These are phyloP conservation scores for Agapornis roseicollis DNA, from an alignment of 2,113 vertebrate genomes.

Conservation along the genomic window DNA sequence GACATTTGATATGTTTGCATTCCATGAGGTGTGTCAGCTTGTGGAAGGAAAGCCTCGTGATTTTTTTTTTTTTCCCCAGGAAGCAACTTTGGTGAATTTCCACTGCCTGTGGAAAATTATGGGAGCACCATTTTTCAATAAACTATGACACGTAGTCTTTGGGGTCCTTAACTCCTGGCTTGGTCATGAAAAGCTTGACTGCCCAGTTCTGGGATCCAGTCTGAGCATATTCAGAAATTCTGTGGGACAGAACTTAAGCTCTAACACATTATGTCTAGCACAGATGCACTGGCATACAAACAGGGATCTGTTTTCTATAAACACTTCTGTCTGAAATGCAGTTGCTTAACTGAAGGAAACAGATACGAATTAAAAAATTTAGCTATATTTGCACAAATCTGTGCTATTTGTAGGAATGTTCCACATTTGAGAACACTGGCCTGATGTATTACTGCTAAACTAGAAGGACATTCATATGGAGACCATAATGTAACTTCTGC, in stretches of 20 bases:
- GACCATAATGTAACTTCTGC: background rate
- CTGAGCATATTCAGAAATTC: background rate
- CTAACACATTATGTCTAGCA: background rate
- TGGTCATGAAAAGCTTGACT: background rate
- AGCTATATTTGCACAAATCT: background rate
- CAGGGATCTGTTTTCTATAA: constrained; percentile 35
- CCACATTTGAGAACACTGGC: background rate
- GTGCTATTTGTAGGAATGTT: background rate
- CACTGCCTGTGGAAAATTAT: background rate
- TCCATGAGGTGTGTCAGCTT: background rate
- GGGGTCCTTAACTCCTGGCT: background rate
- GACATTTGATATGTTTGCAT: background rate
- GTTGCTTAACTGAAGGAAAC: background rate
- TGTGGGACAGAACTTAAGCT: background rate
- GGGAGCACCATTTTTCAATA: background rate
- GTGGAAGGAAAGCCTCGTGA: background rate
- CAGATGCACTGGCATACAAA: constrained; percentile 1
- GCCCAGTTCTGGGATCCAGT: background rate
- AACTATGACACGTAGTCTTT: background rate
- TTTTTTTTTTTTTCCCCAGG: background rate
- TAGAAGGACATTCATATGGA: background rate
- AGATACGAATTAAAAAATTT: background rate
- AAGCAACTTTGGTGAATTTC: background rate
- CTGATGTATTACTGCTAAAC: background rate
- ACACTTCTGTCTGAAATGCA: constrained; percentile 15